These are phyloP conservation scores for Anser cygnoides DNA, from an alignment of 2,113 vertebrate genomes.

Conservation along the genomic window DNA sequence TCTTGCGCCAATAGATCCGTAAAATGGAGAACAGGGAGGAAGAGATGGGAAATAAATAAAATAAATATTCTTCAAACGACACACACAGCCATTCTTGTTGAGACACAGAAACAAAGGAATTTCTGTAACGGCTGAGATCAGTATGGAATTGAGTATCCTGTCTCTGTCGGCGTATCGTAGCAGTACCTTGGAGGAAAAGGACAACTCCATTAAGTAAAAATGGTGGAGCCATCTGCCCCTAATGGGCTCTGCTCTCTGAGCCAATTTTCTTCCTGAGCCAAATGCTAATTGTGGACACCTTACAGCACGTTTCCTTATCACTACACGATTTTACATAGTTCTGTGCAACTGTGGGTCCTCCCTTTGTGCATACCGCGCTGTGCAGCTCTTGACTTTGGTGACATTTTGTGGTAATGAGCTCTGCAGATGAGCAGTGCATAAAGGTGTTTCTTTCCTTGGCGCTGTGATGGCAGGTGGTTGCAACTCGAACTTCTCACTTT, in stretches of 20 bases:
- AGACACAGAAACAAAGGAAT: not conserved
- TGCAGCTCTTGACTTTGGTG: not conserved
- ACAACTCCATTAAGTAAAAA: not conserved
- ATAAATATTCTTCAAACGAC: not conserved
- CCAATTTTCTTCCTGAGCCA: not conserved
- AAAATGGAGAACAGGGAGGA: not conserved
- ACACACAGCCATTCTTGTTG: not conserved
- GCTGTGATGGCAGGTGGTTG: not conserved
- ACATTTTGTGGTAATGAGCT: not conserved
- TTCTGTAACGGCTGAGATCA: not conserved
- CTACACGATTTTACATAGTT: not conserved
- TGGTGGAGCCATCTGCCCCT: not conserved
- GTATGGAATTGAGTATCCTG: not conserved
- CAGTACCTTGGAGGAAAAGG: not conserved
- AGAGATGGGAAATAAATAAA: slow-evolving; percentile 40
- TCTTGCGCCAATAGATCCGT: slow-evolving; percentile 16
- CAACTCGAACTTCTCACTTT: not conserved
- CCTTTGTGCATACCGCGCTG: not conserved
- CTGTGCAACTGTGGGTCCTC: not conserved
- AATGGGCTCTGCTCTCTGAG: not conserved
- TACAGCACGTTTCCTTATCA: not conserved
- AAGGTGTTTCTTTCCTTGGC: not conserved
- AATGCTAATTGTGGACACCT: not conserved
- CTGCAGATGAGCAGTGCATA: not conserved
- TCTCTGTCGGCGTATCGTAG: not conserved